These are phyloP conservation scores for Lottia gigantea DNA, from an alignment of 2,888 invertebrate genomes.

Conservation along the genomic window DNA sequence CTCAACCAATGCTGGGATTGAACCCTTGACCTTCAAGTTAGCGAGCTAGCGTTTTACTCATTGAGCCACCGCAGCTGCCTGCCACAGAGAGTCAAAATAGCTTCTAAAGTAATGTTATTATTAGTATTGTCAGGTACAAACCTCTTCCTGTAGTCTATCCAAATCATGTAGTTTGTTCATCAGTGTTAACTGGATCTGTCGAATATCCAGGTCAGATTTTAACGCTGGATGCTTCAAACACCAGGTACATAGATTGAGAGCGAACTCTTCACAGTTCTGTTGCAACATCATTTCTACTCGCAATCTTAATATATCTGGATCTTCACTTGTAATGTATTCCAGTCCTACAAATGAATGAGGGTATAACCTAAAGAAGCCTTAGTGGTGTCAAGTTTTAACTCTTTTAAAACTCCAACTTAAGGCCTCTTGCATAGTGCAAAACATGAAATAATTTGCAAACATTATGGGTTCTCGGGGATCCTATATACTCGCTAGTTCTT, in stretches of 20 bases:
- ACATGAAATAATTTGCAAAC: too few relatives aligned
- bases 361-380: background rate
- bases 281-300: conserved; percentile 64
- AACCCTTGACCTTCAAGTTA: too few relatives aligned
- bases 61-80: too few relatives aligned
- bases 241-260: conserved; percentile 63
- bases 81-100: too few relatives aligned
- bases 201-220: conserved; percentile 52
- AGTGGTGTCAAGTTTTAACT: too few relatives aligned
- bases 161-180: conserved; percentile 54
- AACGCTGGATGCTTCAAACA: conserved; percentile 56
- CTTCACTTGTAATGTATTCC: conserved; percentile 51
- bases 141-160: conserved; percentile 61
- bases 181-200: conserved; percentile 55
- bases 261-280: conserved; percentile 65
- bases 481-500: too few relatives aligned
- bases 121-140: conserved; percentile 20
- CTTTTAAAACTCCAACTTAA: too few relatives aligned
- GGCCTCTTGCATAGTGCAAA: too few relatives aligned
- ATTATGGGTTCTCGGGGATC: too few relatives aligned
- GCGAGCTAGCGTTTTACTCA: too few relatives aligned
- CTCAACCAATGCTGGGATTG: too few relatives aligned
- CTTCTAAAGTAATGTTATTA: too few relatives aligned
- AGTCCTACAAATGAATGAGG: conserved; percentile 22
- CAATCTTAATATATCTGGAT: conserved; percentile 55